These are phyloP conservation scores for Aricia artaxerxes DNA, from an alignment of 2,888 invertebrate species.

Conservation along the genomic window DNA sequence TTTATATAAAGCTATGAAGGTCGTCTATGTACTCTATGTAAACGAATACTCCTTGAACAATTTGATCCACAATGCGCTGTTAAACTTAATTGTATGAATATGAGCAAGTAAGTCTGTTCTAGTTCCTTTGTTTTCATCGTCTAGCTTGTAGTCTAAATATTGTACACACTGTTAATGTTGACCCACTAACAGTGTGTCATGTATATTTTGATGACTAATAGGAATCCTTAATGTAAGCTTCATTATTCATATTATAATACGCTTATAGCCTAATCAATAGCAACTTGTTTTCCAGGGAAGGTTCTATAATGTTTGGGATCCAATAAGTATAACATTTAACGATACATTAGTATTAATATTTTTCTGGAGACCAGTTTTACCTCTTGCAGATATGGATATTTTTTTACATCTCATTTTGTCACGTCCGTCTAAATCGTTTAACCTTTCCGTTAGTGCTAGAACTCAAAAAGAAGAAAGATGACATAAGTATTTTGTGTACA, in stretches of 20 bases:
- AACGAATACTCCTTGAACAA: conserved; percentile 13
- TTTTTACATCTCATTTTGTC: too few species aligned
- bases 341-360: too few species aligned
- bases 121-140: conserved; percentile 8
- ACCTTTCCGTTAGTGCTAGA: too few species aligned
- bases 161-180: background rate
- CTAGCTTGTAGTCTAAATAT: background rate
- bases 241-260: too few species aligned
- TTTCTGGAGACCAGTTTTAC: too few species aligned
- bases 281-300: background rate
- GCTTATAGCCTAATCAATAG: background rate
- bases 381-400: too few species aligned
- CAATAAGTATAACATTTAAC: too few species aligned
- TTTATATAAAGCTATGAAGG: conserved; percentile 6
- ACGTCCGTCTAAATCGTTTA: too few species aligned
- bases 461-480: too few species aligned
- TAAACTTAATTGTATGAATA: background rate
- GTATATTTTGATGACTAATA: conserved; percentile 12
- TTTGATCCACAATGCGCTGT: background rate
- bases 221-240: background rate
- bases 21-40: conserved; percentile 3
- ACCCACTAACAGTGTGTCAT: conserved; percentile 9
- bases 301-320: too few species aligned
- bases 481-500: too few species aligned
- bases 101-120: background rate